Base-by-base conservation (phyloP, 2,797 vertebrate species). In the Falco concolor region DNA sequence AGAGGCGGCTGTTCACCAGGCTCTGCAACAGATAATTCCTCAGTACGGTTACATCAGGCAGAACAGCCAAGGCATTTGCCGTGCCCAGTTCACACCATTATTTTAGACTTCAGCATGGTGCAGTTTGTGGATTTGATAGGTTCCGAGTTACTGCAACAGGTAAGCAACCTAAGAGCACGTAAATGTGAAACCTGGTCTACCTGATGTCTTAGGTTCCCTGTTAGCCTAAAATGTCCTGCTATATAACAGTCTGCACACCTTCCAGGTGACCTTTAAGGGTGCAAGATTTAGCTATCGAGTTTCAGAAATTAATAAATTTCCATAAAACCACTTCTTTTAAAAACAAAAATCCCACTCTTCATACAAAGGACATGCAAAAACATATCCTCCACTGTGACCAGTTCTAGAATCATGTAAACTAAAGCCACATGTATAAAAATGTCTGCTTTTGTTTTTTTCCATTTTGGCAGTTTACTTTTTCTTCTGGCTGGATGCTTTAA, bases 21-120 rank as follows among this genome's bases (percentile, higher is more conserved):
- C 25, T 74, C 60, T 70, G 89, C 69, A 50, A 32, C 36, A 40
- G 84, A 80, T 49, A 74, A 74, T 45, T 94, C 93, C 42, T 92
- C 79, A 4, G 64, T 69, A 13, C 68, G 30, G 14, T 47, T 83
- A 17, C 57, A 63, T 18, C 77, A 54, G 45, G 79, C 79, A 20
- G 56, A 49, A 40, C 68, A 56, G 36, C 30, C 21, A 6, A 23
- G 49, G 30, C 32, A 10, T 42, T 34, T 40, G 68, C 40, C 54
- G 3, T 9, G 44, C 38, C 54, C 67, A 15, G 72, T 72, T 70
- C 97, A 97, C 80, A 97, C 96, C 72, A 52, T 98, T 87, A 96
- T 98, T 87, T 93, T 97, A 91, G 97, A 98, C 52, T 97, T 97
- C 72, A 94, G 97, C 88, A 94, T 98, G 97, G 97, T 98, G 5